A percentile compares a stretch with the other conserved stretches of the same genome.
phyloP scores from a whole-genome alignment of 2,888 invertebrate species.

The Eucera pruinosa region DNA sequence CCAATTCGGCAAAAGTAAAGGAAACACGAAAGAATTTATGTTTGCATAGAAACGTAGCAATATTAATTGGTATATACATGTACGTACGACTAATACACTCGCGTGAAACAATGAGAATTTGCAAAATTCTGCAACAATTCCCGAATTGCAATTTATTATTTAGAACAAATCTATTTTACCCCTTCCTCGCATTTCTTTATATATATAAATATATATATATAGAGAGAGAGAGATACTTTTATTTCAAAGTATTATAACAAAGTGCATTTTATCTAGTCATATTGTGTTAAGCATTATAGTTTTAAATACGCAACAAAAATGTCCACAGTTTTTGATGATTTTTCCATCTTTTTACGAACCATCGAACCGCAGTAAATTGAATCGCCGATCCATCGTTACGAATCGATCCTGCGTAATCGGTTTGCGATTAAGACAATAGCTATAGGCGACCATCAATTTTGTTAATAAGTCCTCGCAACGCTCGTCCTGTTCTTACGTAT shows the following conservation, averaged over 20 bases:
- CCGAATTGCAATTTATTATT: neutral
- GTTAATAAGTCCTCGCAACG: conserved; percentile 34
- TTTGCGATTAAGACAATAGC: conserved; percentile 19
- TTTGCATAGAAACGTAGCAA: conserved; percentile 19
- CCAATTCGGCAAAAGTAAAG: neutral
- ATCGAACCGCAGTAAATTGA: neutral
- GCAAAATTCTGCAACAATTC: conserved; percentile 19
- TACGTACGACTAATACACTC: neutral
- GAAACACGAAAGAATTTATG: conserved; percentile 7
- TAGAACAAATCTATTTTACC: neutral
- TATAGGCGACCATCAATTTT: conserved; percentile 23
- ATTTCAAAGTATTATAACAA: conserved; percentile 48
- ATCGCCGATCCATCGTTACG: conserved; percentile 9
- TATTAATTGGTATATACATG: conserved; percentile 1
- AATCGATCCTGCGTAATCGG: conserved; percentile 20
- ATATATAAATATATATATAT: too few relatives aligned
- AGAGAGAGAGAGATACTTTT: too few relatives aligned
- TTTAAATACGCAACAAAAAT: conserved; percentile 34
- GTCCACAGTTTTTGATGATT: conserved; percentile 9
- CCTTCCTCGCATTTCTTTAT: neutral
- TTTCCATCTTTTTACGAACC: neutral
- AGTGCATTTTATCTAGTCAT: conserved; percentile 61
- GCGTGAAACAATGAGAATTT: neutral
- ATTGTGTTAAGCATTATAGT: conserved; percentile 40
- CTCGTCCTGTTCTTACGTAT: conserved; percentile 24